Conservation (phyloP, 2,113 vertebrate species). For the Saguinus imperator region DNA sequence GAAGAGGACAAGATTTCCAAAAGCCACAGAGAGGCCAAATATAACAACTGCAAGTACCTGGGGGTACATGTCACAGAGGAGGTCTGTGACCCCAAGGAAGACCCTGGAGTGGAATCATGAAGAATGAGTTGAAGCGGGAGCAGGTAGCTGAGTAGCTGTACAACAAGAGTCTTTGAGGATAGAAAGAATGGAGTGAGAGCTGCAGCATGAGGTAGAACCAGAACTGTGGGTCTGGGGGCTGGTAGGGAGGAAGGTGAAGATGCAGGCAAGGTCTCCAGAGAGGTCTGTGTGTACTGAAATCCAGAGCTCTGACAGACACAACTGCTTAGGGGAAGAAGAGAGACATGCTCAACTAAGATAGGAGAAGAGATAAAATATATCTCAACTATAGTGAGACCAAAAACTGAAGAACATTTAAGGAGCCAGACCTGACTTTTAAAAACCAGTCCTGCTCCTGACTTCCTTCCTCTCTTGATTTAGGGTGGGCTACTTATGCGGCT, state of each 20-base stretch:
- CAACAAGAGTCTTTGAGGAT: background rate
- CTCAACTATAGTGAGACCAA: background rate
- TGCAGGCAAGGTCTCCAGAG: too few relatives aligned
- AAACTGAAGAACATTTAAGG: background rate
- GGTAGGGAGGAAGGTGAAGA: too few relatives aligned
- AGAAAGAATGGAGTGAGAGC: background rate
- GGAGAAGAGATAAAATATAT: background rate
- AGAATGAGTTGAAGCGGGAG: background rate
- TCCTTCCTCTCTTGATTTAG: background rate
- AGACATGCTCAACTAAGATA: background rate
- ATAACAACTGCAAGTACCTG: background rate
- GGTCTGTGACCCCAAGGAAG: background rate
- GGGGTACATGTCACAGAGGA: background rate
- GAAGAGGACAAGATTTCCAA: background rate
- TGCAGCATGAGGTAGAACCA: background rate
- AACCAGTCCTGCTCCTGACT: background rate
- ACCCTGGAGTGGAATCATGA: background rate
- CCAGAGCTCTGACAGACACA: background rate
- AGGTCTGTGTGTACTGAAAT: background rate
- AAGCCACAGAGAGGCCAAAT: background rate
- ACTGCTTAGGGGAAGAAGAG: background rate
- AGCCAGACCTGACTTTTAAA: background rate
- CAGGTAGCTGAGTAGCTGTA: background rate
- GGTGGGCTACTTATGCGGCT: background rate
- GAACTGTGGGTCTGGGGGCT: accelerated